phyloP scores from a whole-genome alignment of 1,140 invertebrate species.

The Bombyx mandarina region DNA sequence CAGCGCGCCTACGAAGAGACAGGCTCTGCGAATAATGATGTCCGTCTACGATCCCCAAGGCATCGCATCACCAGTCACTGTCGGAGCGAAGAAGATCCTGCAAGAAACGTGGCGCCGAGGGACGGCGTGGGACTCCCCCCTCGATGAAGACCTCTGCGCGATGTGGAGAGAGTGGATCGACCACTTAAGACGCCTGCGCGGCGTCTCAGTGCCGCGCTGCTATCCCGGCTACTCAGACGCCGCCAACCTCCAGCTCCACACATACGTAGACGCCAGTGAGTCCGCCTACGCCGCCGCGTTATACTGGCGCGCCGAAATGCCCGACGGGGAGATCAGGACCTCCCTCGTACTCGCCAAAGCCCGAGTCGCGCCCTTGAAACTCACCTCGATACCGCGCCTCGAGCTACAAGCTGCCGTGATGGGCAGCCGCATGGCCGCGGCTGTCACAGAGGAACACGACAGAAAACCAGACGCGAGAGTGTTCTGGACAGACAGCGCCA shows the following conservation, averaged over 20 bases:
- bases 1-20: too few species aligned
- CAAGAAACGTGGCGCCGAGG: too few species aligned
- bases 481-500: too few species aligned
- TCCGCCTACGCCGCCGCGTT: conserved; percentile 9
- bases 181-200: neutral
- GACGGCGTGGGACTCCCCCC: too few species aligned
- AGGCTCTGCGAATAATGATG: too few species aligned
- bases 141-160: neutral
- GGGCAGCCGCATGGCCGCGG: too few species aligned
- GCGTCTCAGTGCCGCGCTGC: conserved; percentile 6
- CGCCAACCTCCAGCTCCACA: conserved; percentile 2
- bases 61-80: too few species aligned
- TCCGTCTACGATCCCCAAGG: too few species aligned
- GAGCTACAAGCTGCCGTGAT: too few species aligned
- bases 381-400: neutral
- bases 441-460: conserved; percentile 3
- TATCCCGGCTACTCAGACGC: neutral
- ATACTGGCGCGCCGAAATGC: neutral
- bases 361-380: conserved; percentile 2
- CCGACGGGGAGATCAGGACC: neutral
- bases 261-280: conserved; percentile 7
- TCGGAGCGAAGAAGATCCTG: too few species aligned
- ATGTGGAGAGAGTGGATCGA: conserved; percentile 5
- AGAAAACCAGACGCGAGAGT: too few species aligned
- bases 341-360: conserved; percentile 3